These are phyloP conservation scores for Platalea minor DNA, from an alignment of 2,797 vertebrate genomes.

Conservation along the genomic window DNA sequence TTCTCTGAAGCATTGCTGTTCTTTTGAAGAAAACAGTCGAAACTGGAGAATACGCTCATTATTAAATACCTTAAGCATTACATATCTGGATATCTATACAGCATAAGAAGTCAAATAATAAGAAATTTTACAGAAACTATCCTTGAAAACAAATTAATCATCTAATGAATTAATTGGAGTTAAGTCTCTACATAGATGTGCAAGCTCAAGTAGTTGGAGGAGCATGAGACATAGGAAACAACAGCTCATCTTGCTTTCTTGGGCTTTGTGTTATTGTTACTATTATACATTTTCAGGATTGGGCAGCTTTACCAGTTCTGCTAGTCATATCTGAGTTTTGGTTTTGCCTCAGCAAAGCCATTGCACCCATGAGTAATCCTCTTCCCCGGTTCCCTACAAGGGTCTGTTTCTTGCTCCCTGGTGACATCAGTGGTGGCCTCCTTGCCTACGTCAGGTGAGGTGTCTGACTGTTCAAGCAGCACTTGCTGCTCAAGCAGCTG, in stretches of 20 bases:
- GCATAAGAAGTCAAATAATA: background rate
- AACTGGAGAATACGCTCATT: background rate
- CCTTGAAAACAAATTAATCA: background rate
- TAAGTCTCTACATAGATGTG: background rate
- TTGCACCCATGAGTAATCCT: background rate
- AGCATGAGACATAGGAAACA: background rate
- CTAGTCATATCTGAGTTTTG: background rate
- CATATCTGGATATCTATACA: background rate
- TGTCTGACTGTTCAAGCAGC: background rate
- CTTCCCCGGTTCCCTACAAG: background rate
- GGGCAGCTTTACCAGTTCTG: background rate
- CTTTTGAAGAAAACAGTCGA: background rate
- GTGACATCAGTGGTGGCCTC: background rate
- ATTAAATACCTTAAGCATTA: background rate
- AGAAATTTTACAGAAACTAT: background rate
- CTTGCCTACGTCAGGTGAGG: background rate
- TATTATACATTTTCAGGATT: background rate
- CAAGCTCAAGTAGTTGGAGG: background rate
- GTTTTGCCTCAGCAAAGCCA: background rate
- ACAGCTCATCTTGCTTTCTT: background rate
- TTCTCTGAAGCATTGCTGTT: background rate
- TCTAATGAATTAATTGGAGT: background rate
- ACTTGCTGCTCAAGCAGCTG: background rate
- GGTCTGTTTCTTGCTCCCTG: background rate
- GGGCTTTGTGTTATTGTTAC: background rate